A percentile compares a stretch with the other conserved stretches of the same genome.
These are phyloP conservation scores for Scomberomorus guttatus DNA, from an alignment of 2,797 vertebrate species.

Conservation along the genomic window DNA sequence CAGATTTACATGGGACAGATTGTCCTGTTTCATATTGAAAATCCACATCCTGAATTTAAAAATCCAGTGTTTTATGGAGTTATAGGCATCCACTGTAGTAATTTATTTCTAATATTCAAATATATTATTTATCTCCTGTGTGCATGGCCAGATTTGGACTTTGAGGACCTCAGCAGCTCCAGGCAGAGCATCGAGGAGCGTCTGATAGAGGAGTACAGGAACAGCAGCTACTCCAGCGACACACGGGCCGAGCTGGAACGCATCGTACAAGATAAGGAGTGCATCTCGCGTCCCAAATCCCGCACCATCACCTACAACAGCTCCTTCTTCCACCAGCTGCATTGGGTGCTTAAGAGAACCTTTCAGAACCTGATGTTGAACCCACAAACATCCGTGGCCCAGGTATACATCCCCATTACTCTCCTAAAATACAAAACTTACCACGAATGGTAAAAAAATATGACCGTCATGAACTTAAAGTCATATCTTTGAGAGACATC, in stretches of 20 bases:
- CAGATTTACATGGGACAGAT: background rate
- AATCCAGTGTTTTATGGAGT: background rate
- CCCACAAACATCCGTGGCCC: slow-evolving; percentile 92
- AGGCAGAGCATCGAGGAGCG: slow-evolving; percentile 84
- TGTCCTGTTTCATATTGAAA: background rate
- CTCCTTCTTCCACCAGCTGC: slow-evolving; percentile 92
- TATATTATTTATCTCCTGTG: background rate
- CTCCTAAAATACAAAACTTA: background rate
- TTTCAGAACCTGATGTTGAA: slow-evolving; percentile 92
- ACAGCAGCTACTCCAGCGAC: slow-evolving; percentile 83
- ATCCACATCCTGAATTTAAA: background rate
- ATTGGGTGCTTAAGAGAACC: slow-evolving; percentile 91
- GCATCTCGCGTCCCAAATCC: slow-evolving; percentile 56
- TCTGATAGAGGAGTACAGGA: slow-evolving; percentile 87
- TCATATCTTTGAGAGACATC: background rate
- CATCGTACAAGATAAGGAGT: slow-evolving; percentile 75
- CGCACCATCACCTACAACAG: slow-evolving; percentile 87
- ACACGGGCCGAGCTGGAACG: slow-evolving; percentile 84
- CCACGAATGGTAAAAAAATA: background rate
- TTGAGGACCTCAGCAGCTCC: slow-evolving; percentile 59
- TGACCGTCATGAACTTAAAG: background rate
- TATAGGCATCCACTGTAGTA: background rate
- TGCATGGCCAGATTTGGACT: slow-evolving; percentile 67
- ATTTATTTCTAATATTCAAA: background rate
- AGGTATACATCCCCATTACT: slow-evolving; percentile 81